Evolutionary conservation across 2,888 invertebrate genomes (phyloP), one percentile per base, ranked within the genome.

Genomic region (Heteromurus nitidus): DNA sequence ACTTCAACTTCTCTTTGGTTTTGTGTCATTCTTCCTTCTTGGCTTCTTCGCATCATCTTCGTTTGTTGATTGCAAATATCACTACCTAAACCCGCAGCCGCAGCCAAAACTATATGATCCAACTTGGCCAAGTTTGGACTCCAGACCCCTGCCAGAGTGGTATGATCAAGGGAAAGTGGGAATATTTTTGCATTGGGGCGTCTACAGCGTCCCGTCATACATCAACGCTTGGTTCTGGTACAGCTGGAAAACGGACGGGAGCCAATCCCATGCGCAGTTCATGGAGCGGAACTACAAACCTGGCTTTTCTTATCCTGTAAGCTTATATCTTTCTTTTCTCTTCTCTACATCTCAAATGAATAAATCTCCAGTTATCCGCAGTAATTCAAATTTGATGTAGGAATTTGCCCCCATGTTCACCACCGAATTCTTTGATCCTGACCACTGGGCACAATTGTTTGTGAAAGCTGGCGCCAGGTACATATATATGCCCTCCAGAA

Each of bases 351-450:
- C 5, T 36, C 7, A 9, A 36, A 5, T 36, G 5, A 36, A 9
- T 36, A 36, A n/a, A n/a, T 36, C 5, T 13, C 36, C 36, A 36
- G n/a, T n/a, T n/a, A n/a, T n/a, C n/a, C n/a, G n/a, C n/a, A n/a
- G n/a, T 50, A 50, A n/a, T 50, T 50, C 9, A 13, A 9, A 60
- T 60, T 1, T 62, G 3, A 5, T 24, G 28, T 20, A 73, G 73
- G 73, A 98, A 80, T 98, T 98, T 90, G 98, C 94, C 0, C 92
- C 92, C 24, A 92, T 95, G 88, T 98, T 98, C 88, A 96, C 93
- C 0, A 95, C 96, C 0, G 96, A 97, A 89, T 94, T 97, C 88
- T 98, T 94, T 88, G 92, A 97, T 89, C 93, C 97, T 0, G 90
- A 92, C 0, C 90, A 93, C 87, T 98, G 97, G 96, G 95, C 95